Percentiles rank a stretch among this genome's conserved stretches.
These are phyloP conservation scores for Drosophila recens DNA, from an alignment of 2,888 invertebrate genomes.

Conservation along the genomic window DNA sequence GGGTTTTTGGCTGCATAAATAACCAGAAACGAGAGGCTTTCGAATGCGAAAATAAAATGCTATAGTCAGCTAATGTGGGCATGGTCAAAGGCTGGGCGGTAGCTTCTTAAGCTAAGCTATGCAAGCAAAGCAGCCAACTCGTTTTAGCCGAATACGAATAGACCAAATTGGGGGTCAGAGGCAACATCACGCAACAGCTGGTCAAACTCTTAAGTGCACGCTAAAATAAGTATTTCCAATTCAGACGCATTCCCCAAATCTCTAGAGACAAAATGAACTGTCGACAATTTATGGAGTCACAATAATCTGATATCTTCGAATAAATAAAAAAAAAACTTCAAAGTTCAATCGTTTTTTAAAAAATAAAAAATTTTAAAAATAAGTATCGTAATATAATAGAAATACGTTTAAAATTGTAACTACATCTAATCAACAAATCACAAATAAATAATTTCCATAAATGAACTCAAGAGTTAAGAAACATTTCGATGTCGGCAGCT, in stretches of 20 bases:
- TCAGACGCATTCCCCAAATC: background rate
- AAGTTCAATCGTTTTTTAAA: too few relatives aligned
- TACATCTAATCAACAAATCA: too few relatives aligned
- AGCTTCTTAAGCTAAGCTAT: conserved; percentile 52
- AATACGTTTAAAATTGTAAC: too few relatives aligned
- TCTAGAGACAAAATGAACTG: background rate
- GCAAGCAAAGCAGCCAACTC: conserved; percentile 50
- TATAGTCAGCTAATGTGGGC: conserved; percentile 39
- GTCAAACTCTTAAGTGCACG: background rate
- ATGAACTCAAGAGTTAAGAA: too few relatives aligned
- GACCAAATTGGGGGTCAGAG: conserved; percentile 8
- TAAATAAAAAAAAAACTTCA: too few relatives aligned
- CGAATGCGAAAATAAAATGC: conserved; percentile 57
- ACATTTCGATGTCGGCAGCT: too few relatives aligned
- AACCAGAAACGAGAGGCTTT: conserved; percentile 50
- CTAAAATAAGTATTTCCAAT: background rate
- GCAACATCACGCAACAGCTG: conserved; percentile 18
- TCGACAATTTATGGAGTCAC: too few relatives aligned
- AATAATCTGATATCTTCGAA: too few relatives aligned
- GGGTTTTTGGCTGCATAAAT: conserved; percentile 71
- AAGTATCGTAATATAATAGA: too few relatives aligned
- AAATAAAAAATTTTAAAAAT: too few relatives aligned
- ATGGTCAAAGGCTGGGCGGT: conserved; percentile 37
- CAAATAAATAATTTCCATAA: too few relatives aligned
- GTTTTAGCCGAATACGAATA: conserved; percentile 31